Evolutionary conservation across 2,888 invertebrate species (phyloP), one percentile per base, ranked within the genome.

Genomic region (Drosophila buzzatii): DNA sequence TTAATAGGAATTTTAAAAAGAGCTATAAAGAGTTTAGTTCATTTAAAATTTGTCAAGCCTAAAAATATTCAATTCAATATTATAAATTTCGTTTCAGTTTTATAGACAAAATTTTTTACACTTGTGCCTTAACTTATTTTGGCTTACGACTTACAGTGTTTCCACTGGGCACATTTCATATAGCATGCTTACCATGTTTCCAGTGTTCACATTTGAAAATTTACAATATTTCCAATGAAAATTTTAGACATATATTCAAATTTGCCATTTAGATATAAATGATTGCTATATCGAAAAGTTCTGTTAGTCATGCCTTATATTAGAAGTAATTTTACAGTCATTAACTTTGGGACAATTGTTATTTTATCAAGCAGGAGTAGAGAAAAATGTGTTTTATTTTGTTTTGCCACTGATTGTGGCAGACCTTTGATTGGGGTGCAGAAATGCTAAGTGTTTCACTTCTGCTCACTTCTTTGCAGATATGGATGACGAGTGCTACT

Each of bases 401-500:
- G 16, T 2, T 41, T 0, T 7, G 10, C 33, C n/a, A n/a, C 14
- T 52, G 8, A 35, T 33, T 20, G 35, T 10, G 10, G 33, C 33
- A 33, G 33, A 33, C 1, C 33, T 33, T 39, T 39, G 16, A 39
- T 39, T 39, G 16, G 7, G 35, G 20, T 10, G 49, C 2, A 12
- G 18, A 33, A 51, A 16, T 33, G n/a, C 18, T 12, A 31, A 51
- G 8, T 31, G 7, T 33, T 52, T 56, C 27, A 31, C 3, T 58
- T 14, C 12, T 58, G n/a, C 12, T 18, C 41, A 33, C 41, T 39
- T 31, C 41, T 7, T 79, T 69, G 8, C 93, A 97, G 98, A 98
- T 90, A 97, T 97, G 96, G 98, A 98, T 93, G 97, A 97, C 89
- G 97, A 98, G 92, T 97, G 97, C 92, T 97, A 97, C 93, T 96